Base-by-base conservation (phyloP, 2,888 invertebrate species). In the Hydroisotoma schaefferi region DNA sequence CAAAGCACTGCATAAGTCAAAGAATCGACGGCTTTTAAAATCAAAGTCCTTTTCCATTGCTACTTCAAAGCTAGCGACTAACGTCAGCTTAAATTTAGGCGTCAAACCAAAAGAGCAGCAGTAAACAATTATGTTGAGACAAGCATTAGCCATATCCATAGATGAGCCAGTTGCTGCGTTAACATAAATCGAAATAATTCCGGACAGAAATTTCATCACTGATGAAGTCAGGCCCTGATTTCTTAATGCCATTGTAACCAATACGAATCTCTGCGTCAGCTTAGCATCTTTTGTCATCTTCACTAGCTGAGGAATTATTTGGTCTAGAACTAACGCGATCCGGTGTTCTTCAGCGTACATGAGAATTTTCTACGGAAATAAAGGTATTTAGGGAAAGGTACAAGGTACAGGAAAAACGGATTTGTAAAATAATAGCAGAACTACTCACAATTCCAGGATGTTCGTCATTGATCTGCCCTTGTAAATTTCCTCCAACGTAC, bases 321-420 rank as follows among this genome's bases (percentile, higher is more conserved):
- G 46, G 27, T 56, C 27, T 2, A 59, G 57, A 8, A 65, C 51
- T 4, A 20, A 20, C 0, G 25, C 29, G 1, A 53, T 40, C 12
- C 59, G 27, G 0, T 43, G 26, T 4, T 58, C 55, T 28, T 51
- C 57, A 4, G 55, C 38, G n/a, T 38, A 46, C 15, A 61, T 37
- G 44, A 65, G 46, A 1, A 65, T 63, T 62, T 28, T 64, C 65
- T 69, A 40, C 18, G 44, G 40, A 23, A 23, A 29, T 23, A 54
- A 57, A n/a, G n/a, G n/a, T n/a, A n/a, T n/a, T n/a, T n/a, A n/a
- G n/a, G n/a, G n/a, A n/a, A n/a, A n/a, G n/a, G n/a, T n/a, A n/a
- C n/a, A n/a, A n/a, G n/a, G n/a, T n/a, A n/a, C n/a, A n/a, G n/a
- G n/a, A n/a, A n/a, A n/a, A n/a, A n/a, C n/a, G n/a, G n/a, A n/a